Conservation (phyloP, 1,140 invertebrate genomes). For the Limonius californicus region DNA sequence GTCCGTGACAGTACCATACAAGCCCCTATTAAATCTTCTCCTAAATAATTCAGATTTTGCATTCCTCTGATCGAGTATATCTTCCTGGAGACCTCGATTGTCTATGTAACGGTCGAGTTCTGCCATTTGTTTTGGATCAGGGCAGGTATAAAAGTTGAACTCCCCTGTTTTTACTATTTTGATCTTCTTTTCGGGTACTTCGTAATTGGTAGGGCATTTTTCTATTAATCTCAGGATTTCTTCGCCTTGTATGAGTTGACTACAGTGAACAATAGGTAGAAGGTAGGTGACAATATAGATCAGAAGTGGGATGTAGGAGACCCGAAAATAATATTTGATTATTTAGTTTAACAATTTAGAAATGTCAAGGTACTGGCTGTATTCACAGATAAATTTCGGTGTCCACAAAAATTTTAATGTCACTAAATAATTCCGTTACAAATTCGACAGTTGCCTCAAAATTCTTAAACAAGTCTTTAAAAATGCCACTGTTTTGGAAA, state of each 20-base stretch:
- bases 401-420: too few relatives aligned
- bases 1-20: constrained; percentile 19
- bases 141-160: constrained; percentile 24
- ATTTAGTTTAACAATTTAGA: too few relatives aligned
- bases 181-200: constrained; percentile 48
- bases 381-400: too few relatives aligned
- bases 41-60: background rate
- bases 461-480: too few relatives aligned
- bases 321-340: too few relatives aligned
- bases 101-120: background rate
- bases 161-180: constrained; percentile 46
- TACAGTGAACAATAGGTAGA: too few relatives aligned
- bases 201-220: constrained; percentile 49
- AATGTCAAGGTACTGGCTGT: too few relatives aligned
- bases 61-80: constrained; percentile 19
- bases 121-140: constrained; percentile 12
- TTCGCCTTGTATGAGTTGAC: constrained; percentile 53
- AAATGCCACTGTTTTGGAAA: too few relatives aligned
- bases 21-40: constrained; percentile 14
- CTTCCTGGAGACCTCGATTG: background rate
- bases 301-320: too few relatives aligned
- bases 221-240: constrained; percentile 51
- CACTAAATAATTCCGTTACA: too few relatives aligned
- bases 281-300: too few relatives aligned
- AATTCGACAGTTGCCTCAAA: too few relatives aligned